A percentile compares a stretch with the other conserved stretches of the same genome.
These are phyloP conservation scores for Cavia porcellus DNA, from an alignment of 2,113 vertebrate genomes.

Conservation along the genomic window DNA sequence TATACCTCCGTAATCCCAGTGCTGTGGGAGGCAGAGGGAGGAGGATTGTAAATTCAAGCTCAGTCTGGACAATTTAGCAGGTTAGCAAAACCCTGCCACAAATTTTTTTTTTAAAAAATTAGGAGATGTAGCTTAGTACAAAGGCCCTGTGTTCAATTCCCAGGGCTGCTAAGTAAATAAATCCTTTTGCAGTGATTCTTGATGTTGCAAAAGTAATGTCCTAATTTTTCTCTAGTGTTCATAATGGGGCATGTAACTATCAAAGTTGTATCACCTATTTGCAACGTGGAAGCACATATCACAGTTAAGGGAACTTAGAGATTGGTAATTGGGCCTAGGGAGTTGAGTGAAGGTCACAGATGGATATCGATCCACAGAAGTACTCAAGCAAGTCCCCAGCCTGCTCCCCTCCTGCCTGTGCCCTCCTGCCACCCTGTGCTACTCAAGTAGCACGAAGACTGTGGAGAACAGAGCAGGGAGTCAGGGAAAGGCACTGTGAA, in stretches of 20 bases:
- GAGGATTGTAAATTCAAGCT: neutral
- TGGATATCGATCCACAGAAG: neutral
- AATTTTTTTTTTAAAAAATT: neutral
- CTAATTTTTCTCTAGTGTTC: neutral
- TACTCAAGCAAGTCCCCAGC: neutral
- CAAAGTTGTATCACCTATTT: neutral
- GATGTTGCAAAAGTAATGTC: neutral
- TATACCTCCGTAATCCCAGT: neutral
- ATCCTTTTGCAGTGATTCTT: neutral
- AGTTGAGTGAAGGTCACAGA: neutral
- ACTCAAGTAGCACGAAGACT: neutral
- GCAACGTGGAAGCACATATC: neutral
- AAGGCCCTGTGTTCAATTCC: neutral
- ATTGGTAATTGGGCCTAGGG: neutral
- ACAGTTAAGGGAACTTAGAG: slow-evolving; percentile 6
- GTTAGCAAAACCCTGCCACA: neutral
- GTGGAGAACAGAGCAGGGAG: neutral
- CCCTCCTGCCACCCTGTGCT: neutral
- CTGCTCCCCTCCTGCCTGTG: neutral
- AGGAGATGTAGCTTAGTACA: neutral
- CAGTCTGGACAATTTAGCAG: neutral
- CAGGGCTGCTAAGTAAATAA: neutral
- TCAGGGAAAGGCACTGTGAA: neutral
- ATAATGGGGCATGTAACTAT: neutral
- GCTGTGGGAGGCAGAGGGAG: neutral